Percentiles rank a stretch among this genome's conserved stretches.
phyloP scores from a whole-genome alignment of 2,888 invertebrate genomes.

The Nycteola revayana region DNA sequence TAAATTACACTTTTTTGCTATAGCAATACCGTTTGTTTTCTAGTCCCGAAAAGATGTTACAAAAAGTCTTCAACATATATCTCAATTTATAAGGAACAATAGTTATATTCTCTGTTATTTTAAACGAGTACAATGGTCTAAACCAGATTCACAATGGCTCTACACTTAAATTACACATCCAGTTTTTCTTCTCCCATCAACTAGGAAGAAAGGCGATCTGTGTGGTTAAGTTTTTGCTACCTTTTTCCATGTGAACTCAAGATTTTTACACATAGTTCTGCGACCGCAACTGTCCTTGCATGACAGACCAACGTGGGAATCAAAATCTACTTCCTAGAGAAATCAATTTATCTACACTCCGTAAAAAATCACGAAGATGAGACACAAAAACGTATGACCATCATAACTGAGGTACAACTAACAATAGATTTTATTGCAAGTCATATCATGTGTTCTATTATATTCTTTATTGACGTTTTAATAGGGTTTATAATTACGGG shows the following conservation, averaged over 20 bases:
- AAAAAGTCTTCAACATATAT: no score
- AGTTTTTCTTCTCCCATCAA: no score
- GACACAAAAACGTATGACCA: conserved; percentile 19
- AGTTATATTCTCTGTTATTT: no score
- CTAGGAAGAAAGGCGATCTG: no score
- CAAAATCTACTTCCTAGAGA: conserved; percentile 34
- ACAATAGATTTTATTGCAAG: conserved; percentile 7
- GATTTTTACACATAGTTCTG: conserved; percentile 22
- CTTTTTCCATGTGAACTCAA: neutral
- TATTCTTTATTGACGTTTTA: conserved; percentile 14
- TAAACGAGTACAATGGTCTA: no score
- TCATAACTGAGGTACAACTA: conserved; percentile 3
- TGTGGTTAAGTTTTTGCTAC: neutral
- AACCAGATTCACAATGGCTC: no score
- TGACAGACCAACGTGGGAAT: conserved; percentile 44
- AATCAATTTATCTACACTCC: conserved; percentile 37
- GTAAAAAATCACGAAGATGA: conserved; percentile 12
- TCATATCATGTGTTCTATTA: conserved; percentile 11
- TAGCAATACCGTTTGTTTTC: no score
- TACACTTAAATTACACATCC: no score
- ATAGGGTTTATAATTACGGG: conserved; percentile 18
- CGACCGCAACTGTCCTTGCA: conserved; percentile 40
- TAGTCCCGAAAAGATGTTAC: no score
- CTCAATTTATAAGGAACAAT: no score
- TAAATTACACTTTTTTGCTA: no score